These are phyloP conservation scores for Actinernus sp. DNA, from an alignment of 92 coral and sea anemone species.

Conservation along the genomic window DNA sequence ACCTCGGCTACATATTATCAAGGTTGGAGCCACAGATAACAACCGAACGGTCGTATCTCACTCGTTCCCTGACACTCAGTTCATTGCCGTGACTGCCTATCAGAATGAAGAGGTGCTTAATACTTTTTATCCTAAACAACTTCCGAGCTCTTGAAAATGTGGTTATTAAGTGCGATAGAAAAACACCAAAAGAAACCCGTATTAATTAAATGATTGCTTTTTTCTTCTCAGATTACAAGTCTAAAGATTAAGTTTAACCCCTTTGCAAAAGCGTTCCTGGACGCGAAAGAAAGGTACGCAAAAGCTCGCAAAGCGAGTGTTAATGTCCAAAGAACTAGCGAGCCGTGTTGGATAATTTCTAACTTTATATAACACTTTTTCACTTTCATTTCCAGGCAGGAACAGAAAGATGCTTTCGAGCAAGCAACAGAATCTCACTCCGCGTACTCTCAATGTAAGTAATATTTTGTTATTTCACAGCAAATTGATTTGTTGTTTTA, in stretches of 20 bases:
- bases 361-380: background rate
- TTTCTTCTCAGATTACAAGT: conserved; percentile 83
- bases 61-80: conserved; percentile 95
- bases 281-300: conserved; percentile 93
- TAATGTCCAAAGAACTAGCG: too few species aligned
- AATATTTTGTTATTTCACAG: conserved; percentile 26
- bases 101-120: conserved; percentile 96
- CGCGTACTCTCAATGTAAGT: conserved; percentile 96
- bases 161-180: conserved; percentile 27
- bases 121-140: background rate
- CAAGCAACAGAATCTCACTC: conserved; percentile 87
- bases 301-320: too few species aligned
- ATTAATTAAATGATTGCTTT: background rate
- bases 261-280: conserved; percentile 98
- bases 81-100: conserved; percentile 97
- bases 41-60: conserved; percentile 85
- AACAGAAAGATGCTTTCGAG: conserved; percentile 91
- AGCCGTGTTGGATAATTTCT: background rate
- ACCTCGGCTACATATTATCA: conserved; percentile 89
- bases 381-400: conserved; percentile 66
- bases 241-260: conserved; percentile 95
- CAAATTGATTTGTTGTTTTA: conserved; percentile 72
- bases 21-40: conserved; percentile 88
- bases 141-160: conserved; percentile 59
- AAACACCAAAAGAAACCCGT: background rate